Evolutionary conservation across 2,113 vertebrate species (phyloP).

Genomic region (Tauraco erythrolophus): DNA sequence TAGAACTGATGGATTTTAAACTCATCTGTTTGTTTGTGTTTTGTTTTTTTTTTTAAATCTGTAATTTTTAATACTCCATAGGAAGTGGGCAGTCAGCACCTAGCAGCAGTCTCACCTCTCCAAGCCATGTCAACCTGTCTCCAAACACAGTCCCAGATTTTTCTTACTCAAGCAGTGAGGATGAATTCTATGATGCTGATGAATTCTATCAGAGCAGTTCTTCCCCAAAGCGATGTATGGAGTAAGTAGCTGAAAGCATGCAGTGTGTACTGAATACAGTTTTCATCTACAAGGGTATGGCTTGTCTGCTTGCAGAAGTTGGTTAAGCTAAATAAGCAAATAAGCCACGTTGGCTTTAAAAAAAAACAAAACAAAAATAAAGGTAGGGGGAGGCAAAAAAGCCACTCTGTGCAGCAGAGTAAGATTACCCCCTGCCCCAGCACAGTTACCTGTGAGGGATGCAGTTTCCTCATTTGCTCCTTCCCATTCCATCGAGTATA

Average conservation of each 20-base stretch:
- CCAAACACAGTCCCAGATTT: constrained; percentile 96
- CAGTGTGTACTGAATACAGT: neutral
- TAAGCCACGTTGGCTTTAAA: neutral
- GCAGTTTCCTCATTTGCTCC: neutral
- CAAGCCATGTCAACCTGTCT: constrained; percentile 92
- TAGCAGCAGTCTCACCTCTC: constrained; percentile 92
- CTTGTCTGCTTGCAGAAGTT: neutral
- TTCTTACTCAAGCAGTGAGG: constrained; percentile 98
- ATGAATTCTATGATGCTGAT: constrained; percentile 98
- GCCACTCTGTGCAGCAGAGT: neutral
- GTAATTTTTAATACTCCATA: constrained; percentile 43
- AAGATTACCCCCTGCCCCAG: neutral
- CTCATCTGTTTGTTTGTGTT: neutral
- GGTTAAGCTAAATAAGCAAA: neutral
- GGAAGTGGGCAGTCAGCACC: constrained; percentile 93
- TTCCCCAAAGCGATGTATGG: constrained; percentile 91
- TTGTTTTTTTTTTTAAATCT: neutral
- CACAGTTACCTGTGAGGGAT: neutral
- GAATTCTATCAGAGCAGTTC: constrained; percentile 94
- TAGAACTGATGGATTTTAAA: neutral
- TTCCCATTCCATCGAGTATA: neutral
- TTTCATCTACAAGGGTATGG: neutral
- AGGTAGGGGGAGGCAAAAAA: neutral
- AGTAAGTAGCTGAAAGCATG: constrained; percentile 81
- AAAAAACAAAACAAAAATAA: neutral